Evolutionary conservation across 2,888 invertebrate genomes (phyloP), one percentile per base, ranked within the genome.

Genomic region (Pyrgus malvae): DNA sequence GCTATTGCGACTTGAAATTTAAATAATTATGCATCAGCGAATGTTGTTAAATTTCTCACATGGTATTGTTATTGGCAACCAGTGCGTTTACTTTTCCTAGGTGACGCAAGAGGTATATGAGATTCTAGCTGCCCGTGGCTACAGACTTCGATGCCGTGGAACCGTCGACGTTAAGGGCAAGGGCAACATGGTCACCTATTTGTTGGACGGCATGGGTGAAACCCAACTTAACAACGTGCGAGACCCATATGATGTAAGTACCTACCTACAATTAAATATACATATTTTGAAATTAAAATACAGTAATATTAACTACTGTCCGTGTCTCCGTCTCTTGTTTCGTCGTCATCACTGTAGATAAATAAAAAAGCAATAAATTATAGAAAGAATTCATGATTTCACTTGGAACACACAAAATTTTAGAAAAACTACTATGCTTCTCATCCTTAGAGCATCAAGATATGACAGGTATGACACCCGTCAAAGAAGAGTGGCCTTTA

Each of bases 151-250:
- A 21, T 97, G 97, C 80, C 93, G 98, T 3, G 98, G 98, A 12
- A 93, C 93, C 58, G 94, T 98, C 48, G 94, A 96, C 70, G 98
- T 98, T 9, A 98, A 98, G 83, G 98, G 98, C 53, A 98, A 98
- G 81, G 98, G 98, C 14, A 95, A 96, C 64, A 98, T 98, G 98
- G 92, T 96, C 60, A 98, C 98, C 0, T 98, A 95, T 84, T 97
- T 97, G 79, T 90, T 97, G 48, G 92, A 93, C 7, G 93, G 91
- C 2, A 48, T 80, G 8, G 85, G 85, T 1, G 75, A 77, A 23
- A 67, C 70, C 3, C 48, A 61, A 3, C 54, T 62, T 2, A 66
- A 68, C 0, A 68, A 58, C 2, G 40, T 64, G 1, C 57, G 48
- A 1, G 83, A 85, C 23, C 67, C 79, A n/a, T 87, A 85, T 64